A percentile compares a stretch with the other conserved stretches of the same genome.
These are phyloP conservation scores for Achatina immaculata DNA, from an alignment of 1,140 invertebrate genomes.

Conservation along the genomic window DNA sequence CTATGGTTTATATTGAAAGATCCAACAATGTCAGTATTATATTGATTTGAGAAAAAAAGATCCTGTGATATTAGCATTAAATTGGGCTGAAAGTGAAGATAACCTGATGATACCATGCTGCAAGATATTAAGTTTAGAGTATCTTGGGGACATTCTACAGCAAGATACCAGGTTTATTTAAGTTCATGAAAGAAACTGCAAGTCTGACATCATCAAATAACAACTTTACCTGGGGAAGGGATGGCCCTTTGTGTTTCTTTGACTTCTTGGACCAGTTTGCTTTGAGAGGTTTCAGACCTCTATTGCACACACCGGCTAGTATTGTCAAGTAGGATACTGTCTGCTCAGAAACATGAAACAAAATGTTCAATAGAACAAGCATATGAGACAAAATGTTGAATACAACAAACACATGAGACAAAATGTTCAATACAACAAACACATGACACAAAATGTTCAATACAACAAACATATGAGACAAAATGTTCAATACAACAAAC, in stretches of 20 bases:
- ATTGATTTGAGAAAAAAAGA: no score
- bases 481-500: neutral
- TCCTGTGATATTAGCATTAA: no score
- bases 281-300: slow-evolving; percentile 65
- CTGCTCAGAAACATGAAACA: slow-evolving; percentile 48
- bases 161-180: no score
- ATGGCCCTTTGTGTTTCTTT: slow-evolving; percentile 64
- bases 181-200: no score
- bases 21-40: no score
- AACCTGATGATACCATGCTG: no score
- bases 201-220: no score
- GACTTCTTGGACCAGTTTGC: slow-evolving; percentile 59
- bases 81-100: no score
- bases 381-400: neutral
- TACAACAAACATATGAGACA: neutral
- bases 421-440: neutral
- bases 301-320: slow-evolving; percentile 65
- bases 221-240: slow-evolving; percentile 55
- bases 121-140: no score
- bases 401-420: neutral
- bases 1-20: no score
- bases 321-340: slow-evolving; percentile 62
- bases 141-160: no score
- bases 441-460: neutral
- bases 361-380: neutral